Conservation (phyloP, 1,140 invertebrate species). For the Oscheius sp. region DNA sequence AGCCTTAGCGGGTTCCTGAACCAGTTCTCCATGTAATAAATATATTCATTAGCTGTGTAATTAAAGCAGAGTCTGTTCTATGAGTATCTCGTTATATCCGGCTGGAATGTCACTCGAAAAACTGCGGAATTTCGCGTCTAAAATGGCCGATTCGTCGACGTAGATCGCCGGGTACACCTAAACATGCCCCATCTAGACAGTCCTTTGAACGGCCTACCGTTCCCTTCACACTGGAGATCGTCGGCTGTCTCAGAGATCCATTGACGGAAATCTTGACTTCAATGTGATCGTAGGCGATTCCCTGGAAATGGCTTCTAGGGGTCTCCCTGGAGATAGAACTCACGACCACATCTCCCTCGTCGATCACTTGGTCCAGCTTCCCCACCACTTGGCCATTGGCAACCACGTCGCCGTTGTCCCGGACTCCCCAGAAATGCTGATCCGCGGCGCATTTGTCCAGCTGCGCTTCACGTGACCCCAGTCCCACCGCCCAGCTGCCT, state of each 20-base stretch:
- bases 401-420: conserved; percentile 80
- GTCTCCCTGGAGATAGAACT: conserved; percentile 47
- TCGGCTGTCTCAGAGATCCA: conserved; percentile 67
- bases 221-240: conserved; percentile 29
- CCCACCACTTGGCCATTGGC: conserved; percentile 78
- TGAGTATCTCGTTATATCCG: conserved; percentile 92
- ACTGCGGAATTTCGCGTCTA: conserved; percentile 87
- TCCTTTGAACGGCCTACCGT: conserved; percentile 3
- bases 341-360: conserved; percentile 92
- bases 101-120: conserved; percentile 79
- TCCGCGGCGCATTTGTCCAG: conserved; percentile 78
- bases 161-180: conserved; percentile 86
- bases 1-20: neutral
- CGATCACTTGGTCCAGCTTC: conserved; percentile 69
- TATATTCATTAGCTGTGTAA: neutral
- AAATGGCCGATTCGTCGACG: conserved; percentile 92
- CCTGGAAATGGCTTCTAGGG: conserved; percentile 64
- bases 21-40: neutral
- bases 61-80: conserved; percentile 93
- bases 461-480: conserved; percentile 82
- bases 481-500: conserved; percentile 85
- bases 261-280: conserved; percentile 93
- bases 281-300: conserved; percentile 90
- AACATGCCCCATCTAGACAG: neutral
- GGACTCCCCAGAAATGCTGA: conserved; percentile 85